Base-by-base conservation (phyloP, 2,113 vertebrate genomes). In the Sander lucioperca region DNA sequence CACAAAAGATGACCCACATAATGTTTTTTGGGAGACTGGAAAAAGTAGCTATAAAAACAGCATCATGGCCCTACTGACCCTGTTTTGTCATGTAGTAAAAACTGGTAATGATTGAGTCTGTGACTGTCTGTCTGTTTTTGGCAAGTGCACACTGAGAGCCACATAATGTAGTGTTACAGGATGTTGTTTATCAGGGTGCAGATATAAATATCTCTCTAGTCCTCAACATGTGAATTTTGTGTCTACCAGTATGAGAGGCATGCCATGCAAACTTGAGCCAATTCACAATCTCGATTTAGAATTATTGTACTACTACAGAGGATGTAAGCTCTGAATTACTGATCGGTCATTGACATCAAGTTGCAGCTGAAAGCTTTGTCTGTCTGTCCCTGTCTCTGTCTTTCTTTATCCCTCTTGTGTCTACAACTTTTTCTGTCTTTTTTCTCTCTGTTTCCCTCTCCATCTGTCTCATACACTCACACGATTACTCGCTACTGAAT, bases 401-500 rank as follows among this genome's bases (percentile, higher is more conserved):
- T 50, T 21, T 70, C 56, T 59, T 58, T 39, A 25, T 61, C n/a
- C 15, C 21, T 65, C 39, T 53, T 50, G 48, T 18, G 45, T 81
- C 56, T 23, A n/a, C 27, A 47, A 76, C 45, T 33, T 61, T 71
- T 76, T 50, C 11, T 47, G 6, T 12, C 1, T 39, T 33, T 58
- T n/a, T 13, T 39, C 13, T 16, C 14, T 63, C 6, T 11, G 0
- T 30, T 23, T 19, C 13, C 9, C 2, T 58, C 16, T 50, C 6
- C 12, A 3, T 59, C n/a, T 66, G 54, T 69, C 51, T 71, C 56
- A 45, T 45, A 39, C 7, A 4, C 54, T 79, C 80, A 81, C 39
- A 61, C 65, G 76, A 72, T 79, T 80, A 36, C 43, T 77, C 25
- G 15, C 16, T 64, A 10, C 27, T 86, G 78, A 86, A 78, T 90